Base-by-base conservation (phyloP, 2,888 invertebrate genomes). In the Diachrysia chrysitis region DNA sequence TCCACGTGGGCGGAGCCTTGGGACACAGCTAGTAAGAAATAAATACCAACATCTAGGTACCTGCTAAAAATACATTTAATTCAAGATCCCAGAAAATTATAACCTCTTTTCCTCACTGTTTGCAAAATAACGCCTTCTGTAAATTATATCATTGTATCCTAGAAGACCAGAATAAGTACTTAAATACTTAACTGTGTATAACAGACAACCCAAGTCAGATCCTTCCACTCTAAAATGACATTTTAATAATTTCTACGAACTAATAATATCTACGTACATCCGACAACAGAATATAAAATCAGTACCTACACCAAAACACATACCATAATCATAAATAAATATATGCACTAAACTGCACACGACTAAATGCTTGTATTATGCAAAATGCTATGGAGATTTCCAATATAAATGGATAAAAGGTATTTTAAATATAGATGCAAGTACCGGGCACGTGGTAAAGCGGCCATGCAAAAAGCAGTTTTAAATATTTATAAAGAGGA, bases 301-400 rank as follows among this genome's bases (percentile, higher is more conserved):
- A 37, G 46, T 53, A n/a, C n/a, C n/a, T 57, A 9, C 54, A 23
- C 19, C n/a, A n/a, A n/a, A 16, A 35, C 56, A 62, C 59, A 60
- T 69, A 73, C 56, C 75, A 63, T 61, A 59, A 64, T 63, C 73
- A 64, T 71, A 71, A 66, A 73, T 62, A 75, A 66, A 57, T 46
- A 46, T 29, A 58, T 54, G 72, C 65, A 76, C 75, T 82, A 84
- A 80, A 73, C 66, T 63, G 73, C 73, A 77, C 73, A 78, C 78
- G 76, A 75, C 81, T 83, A 83, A 84, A 86, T 79, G 70, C 75
- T 79, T 83, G 81, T 81, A 84, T 84, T 86, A 85, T 86, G 84
- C 81, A 85, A 87, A 86, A 81, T 83, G 21, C 48, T 59, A 21
- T 21, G 57, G 35, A 63, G 56, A 68, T 73, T 70, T 85, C 80